Percentiles rank a stretch among this genome's conserved stretches.
phyloP scores from a whole-genome alignment of 2,888 invertebrate genomes.

The Rosalia funebris region DNA sequence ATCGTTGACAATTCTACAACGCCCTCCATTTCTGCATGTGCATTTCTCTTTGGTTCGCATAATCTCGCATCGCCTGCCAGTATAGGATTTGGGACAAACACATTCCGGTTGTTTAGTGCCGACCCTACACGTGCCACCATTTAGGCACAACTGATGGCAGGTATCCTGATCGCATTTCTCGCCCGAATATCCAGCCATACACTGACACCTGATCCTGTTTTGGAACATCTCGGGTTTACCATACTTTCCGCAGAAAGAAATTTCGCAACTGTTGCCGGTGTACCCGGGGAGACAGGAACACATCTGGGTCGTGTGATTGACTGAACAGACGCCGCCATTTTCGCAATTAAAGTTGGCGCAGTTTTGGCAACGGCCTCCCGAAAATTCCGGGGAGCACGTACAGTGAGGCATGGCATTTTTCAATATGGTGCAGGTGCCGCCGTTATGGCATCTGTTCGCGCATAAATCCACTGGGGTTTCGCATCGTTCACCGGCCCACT shows the following conservation, averaged over 20 bases:
- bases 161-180: slow-evolving; percentile 70
- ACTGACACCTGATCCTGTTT: slow-evolving; percentile 60
- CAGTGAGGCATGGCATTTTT: slow-evolving; percentile 57
- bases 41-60: slow-evolving; percentile 56
- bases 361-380: slow-evolving; percentile 66
- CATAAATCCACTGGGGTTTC: slow-evolving; percentile 70
- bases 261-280: slow-evolving; percentile 65
- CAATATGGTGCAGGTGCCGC: slow-evolving; percentile 68
- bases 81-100: slow-evolving; percentile 63
- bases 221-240: slow-evolving; percentile 52
- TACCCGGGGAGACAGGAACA: slow-evolving; percentile 70
- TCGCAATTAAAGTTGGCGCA: slow-evolving; percentile 69
- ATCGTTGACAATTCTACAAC: slow-evolving; percentile 66
- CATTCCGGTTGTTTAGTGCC: slow-evolving; percentile 63
- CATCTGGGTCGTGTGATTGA: slow-evolving; percentile 61
- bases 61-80: slow-evolving; percentile 67
- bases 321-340: slow-evolving; percentile 71
- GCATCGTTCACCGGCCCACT: slow-evolving; percentile 75
- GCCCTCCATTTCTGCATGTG: slow-evolving; percentile 51
- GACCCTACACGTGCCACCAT: slow-evolving; percentile 60
- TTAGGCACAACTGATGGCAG: slow-evolving; percentile 70
- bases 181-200: slow-evolving; percentile 67
- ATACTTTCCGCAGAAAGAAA: slow-evolving; percentile 58
- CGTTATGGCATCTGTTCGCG: slow-evolving; percentile 69
- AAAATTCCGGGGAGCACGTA: slow-evolving; percentile 63